phyloP scores from a whole-genome alignment of 2,888 invertebrate genomes.

The Serripes groenlandicus region DNA sequence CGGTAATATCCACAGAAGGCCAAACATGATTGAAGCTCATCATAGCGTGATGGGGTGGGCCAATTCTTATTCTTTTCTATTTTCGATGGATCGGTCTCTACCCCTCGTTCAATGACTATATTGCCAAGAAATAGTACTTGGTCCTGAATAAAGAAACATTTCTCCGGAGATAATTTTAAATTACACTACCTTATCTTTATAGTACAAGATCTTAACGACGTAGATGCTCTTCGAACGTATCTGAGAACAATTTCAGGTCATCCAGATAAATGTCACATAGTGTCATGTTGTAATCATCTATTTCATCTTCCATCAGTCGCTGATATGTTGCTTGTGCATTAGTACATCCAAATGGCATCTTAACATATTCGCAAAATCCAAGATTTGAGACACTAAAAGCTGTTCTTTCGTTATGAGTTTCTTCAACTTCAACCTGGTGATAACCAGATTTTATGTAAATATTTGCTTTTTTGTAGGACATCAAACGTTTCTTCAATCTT shows the following conservation, averaged over 20 bases:
- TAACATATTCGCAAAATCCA: background rate
- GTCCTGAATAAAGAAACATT: slow-evolving; percentile 35
- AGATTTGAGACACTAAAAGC: slow-evolving; percentile 1
- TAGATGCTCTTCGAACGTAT: slow-evolving; percentile 42
- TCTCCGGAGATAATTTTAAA: slow-evolving; percentile 48
- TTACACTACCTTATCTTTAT: slow-evolving; percentile 20
- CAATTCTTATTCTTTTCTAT: slow-evolving; percentile 25
- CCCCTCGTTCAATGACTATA: slow-evolving; percentile 30
- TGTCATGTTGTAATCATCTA: slow-evolving; percentile 24
- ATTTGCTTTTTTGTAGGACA: background rate
- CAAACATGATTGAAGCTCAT: slow-evolving; percentile 15
- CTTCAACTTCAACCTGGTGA: too few relatives aligned
- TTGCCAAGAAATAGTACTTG: slow-evolving; percentile 53
- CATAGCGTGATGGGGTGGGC: slow-evolving; percentile 20
- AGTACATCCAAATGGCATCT: slow-evolving; percentile 46
- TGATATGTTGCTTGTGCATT: slow-evolving; percentile 58
- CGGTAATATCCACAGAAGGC: slow-evolving; percentile 34
- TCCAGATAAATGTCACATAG: slow-evolving; percentile 56
- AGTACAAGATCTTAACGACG: slow-evolving; percentile 8
- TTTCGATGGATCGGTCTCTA: slow-evolving; percentile 29
- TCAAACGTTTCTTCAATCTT: background rate
- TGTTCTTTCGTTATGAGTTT: background rate
- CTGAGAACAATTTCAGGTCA: slow-evolving; percentile 44
- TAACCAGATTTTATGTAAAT: background rate
- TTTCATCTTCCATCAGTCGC: slow-evolving; percentile 57